phyloP scores from a whole-genome alignment of 2,113 vertebrate genomes.

The Athene cunicularia region DNA sequence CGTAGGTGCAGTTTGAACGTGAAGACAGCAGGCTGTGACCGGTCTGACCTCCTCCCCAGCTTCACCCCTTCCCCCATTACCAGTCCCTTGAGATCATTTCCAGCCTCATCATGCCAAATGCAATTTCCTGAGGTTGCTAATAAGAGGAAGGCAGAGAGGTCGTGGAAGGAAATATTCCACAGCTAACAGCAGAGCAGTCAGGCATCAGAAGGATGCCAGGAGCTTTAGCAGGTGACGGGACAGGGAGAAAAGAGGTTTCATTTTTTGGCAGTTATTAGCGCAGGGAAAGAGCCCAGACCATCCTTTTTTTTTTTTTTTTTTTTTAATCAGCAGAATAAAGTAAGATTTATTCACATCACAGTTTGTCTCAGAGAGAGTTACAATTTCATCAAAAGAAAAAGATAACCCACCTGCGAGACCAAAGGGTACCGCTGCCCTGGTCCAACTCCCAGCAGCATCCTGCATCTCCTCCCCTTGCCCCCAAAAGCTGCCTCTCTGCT shows the following conservation, averaged over 20 bases:
- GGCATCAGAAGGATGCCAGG: background rate
- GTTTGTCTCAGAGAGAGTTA: background rate
- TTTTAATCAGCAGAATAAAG: background rate
- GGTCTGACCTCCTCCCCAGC: background rate
- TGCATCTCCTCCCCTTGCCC: background rate
- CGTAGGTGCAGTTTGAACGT: accelerated
- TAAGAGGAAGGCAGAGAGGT: background rate
- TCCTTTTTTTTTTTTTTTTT: background rate
- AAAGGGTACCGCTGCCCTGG: background rate
- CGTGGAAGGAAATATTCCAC: background rate
- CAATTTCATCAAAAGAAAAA: background rate
- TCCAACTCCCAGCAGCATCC: background rate
- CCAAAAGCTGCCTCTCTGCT: background rate
- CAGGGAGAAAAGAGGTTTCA: accelerated
- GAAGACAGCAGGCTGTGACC: background rate
- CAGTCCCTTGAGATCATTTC: background rate
- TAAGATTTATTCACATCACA: background rate
- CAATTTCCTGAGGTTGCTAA: background rate
- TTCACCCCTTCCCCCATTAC: background rate
- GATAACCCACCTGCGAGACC: accelerated
- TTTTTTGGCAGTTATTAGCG: background rate
- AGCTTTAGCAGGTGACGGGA: background rate
- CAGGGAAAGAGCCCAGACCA: background rate
- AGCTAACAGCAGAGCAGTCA: background rate
- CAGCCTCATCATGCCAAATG: background rate